Percentiles rank a stretch among this genome's conserved stretches.
phyloP scores from a whole-genome alignment of 2,113 vertebrate genomes.

The pig (Sus scrofa) region T2T-Sscrofa CM000830.6:84837501-84838000 shows the following conservation, averaged over 20 bases:
- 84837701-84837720: background rate
- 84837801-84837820: conserved; percentile 50
- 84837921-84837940: background rate
- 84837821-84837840: conserved; percentile 27
- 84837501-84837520: background rate
- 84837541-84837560: background rate
- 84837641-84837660: background rate
- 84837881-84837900: conserved; percentile 69
- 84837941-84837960: too few species aligned
- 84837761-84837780: conserved; percentile 66
- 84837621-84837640: background rate
- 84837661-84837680: background rate
- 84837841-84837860: conserved; percentile 60
- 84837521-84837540: background rate
- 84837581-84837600: background rate
- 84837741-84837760: background rate
- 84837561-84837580: background rate
- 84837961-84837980: too few species aligned
- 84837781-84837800: conserved; percentile 17
- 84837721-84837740: background rate
- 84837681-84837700: background rate
- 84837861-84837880: conserved; percentile 83
- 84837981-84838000: too few species aligned
- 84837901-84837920: background rate
- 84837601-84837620: background rate